A percentile compares a stretch with the other conserved stretches of the same genome.
Conservation (phyloP, 2,113 vertebrate species). For the Phylloscopus whistleri region DNA sequence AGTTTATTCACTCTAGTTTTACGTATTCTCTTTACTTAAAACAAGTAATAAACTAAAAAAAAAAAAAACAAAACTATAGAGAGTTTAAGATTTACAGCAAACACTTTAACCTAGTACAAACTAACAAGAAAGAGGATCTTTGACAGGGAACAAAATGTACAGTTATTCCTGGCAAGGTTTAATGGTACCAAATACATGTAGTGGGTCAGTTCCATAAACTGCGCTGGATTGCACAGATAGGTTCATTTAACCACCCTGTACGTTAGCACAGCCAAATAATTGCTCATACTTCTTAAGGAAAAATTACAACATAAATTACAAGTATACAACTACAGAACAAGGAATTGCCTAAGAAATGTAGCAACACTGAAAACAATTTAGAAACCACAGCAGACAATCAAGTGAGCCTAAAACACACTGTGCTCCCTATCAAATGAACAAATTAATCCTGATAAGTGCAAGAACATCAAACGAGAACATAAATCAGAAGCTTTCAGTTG, state of each 20-base stretch:
- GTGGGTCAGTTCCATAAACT: neutral
- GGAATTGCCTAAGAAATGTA: neutral
- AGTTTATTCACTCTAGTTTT: neutral
- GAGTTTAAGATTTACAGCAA: neutral
- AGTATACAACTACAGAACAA: neutral
- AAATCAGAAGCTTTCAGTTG: neutral
- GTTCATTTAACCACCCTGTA: neutral
- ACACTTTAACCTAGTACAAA: neutral
- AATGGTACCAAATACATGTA: neutral
- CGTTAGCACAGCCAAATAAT: neutral
- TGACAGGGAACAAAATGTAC: neutral
- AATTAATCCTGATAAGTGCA: neutral
- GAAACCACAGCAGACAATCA: neutral
- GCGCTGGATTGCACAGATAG: neutral
- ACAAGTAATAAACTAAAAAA: neutral
- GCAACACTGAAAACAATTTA: neutral
- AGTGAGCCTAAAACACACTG: neutral
- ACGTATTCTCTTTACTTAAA: neutral
- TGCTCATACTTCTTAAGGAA: neutral
- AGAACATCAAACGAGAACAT: neutral
- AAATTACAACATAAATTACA: neutral
- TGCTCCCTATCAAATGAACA: neutral
- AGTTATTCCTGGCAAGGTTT: conserved; percentile 1
- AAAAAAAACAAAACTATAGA: rapidly evolving
- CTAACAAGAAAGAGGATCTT: neutral